A percentile compares a stretch with the other conserved stretches of the same genome.
Conservation (phyloP, 2,888 invertebrate species). For the Pandemis corylana region DNA sequence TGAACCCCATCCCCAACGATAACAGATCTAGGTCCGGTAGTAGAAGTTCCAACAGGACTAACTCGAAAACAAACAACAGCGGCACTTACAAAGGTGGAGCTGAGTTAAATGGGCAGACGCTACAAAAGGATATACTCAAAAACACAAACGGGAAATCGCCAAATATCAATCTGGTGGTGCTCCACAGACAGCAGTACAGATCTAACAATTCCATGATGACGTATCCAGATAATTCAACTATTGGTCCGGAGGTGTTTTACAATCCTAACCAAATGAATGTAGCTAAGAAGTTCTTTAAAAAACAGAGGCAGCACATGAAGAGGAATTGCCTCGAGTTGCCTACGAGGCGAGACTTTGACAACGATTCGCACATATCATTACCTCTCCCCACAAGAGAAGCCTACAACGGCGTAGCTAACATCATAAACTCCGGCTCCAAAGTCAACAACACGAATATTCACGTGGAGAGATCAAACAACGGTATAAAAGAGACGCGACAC, state of each 20-base stretch:
- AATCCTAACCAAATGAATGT: constrained; percentile 97
- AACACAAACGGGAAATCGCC: constrained; percentile 82
- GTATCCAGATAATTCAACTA: constrained; percentile 81
- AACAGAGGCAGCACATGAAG: constrained; percentile 90
- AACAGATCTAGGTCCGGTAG: constrained; percentile 87
- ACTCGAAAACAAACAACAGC: constrained; percentile 87
- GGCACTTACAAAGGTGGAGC: constrained; percentile 86
- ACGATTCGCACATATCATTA: constrained; percentile 79
- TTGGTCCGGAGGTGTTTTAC: constrained; percentile 92
- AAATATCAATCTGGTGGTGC: constrained; percentile 88
- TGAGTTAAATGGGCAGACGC: constrained; percentile 85
- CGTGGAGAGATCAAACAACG: constrained; percentile 85
- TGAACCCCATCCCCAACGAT: constrained; percentile 84
- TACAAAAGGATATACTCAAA: constrained; percentile 69
- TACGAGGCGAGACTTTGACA: constrained; percentile 84
- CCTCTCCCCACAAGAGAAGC: constrained; percentile 79
- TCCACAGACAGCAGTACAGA: constrained; percentile 90
- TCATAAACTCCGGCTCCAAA: constrained; percentile 89
- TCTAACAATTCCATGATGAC: constrained; percentile 88
- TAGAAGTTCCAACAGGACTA: constrained; percentile 88
- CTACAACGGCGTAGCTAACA: constrained; percentile 83
- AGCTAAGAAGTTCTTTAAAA: constrained; percentile 96
- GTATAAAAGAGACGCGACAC: constrained; percentile 84
- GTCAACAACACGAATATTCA: constrained; percentile 93
- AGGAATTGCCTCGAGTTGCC: constrained; percentile 89